These are phyloP conservation scores for Drosophila lutescens DNA, from an alignment of 2,888 invertebrate species.

Conservation along the genomic window DNA sequence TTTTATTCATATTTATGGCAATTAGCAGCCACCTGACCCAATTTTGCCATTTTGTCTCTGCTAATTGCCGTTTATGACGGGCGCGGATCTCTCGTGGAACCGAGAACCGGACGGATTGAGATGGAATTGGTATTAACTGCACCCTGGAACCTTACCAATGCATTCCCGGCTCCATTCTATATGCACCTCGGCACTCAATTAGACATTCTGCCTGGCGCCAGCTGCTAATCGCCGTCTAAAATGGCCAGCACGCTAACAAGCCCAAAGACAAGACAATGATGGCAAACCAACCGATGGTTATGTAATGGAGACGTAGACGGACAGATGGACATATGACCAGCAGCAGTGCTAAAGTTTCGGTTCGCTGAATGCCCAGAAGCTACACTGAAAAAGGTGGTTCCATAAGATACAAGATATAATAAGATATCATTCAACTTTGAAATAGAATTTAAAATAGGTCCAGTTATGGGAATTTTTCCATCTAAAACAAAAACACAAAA, in stretches of 20 bases:
- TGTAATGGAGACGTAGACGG: constrained; percentile 6
- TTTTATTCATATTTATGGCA: constrained; percentile 68
- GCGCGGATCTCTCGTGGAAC: neutral
- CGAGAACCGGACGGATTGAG: constrained; percentile 2
- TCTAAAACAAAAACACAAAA: neutral
- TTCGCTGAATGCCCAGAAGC: constrained; percentile 45
- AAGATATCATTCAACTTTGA: no score
- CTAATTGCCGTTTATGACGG: constrained; percentile 54
- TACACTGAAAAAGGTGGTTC: neutral
- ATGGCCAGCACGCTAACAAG: constrained; percentile 45
- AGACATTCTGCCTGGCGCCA: constrained; percentile 47
- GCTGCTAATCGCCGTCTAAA: constrained; percentile 46
- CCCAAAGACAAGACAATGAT: constrained; percentile 36
- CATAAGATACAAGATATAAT: no score
- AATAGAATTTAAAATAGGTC: no score
- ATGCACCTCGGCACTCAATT: constrained; percentile 30
- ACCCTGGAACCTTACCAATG: neutral
- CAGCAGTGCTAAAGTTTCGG: constrained; percentile 36
- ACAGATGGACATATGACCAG: constrained; percentile 7
- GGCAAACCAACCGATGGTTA: neutral
- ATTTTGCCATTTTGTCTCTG: constrained; percentile 49
- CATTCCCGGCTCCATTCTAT: constrained; percentile 10
- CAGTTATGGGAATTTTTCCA: no score
- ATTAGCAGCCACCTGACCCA: constrained; percentile 71
- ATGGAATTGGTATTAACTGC: neutral